Evolutionary conservation across 2,888 invertebrate species (phyloP), one percentile per base, ranked within the genome.

Genomic region (Apantesis nais): DNA sequence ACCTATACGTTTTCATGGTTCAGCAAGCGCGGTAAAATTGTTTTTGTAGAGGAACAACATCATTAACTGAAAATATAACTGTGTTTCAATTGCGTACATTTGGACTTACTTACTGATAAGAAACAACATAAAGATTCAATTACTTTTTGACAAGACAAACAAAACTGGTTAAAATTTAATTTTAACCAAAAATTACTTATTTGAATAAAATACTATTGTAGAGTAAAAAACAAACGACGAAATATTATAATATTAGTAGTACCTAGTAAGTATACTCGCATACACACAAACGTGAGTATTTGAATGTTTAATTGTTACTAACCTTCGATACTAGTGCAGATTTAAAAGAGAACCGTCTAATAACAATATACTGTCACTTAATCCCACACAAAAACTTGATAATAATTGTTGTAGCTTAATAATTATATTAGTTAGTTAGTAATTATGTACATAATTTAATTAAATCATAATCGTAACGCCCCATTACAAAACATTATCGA

Each of bases 1-100:
- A 52, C 48, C 48, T 52, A 12, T 65, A 34, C 74, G 80, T 79
- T 60, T 74, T 37, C 62, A 68, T 41, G 68, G 55, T 68, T 29
- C 62, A 62, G 34, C 41, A 29, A 62, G 29, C 61, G 55, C 44
- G 31, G 29, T 55, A 34, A 62, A 55, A 61, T 22, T 55, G 25
- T 68, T n/a, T n/a, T 65, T 65, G 34, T 55, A 16, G 11, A 34
- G 16, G 14, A 52, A 63, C 68, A 39, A 63, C 39, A 12, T 39
- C 39, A 39, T 55, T 68, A 48, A n/a, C 25, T n/a, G 25, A n/a
- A 39, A 11, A 66, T 55, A 12, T 25, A 25, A 66, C 48, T n/a
- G 48, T 52, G 22, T n/a, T 14, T 16, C 48, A n/a, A 29, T 58
- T 29, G 16, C 14, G 16, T 58, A 29, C 29, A 29, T 14, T 29